These are phyloP conservation scores for Helobdella robusta DNA, from an alignment of 2,888 invertebrate species.

Conservation along the genomic window DNA sequence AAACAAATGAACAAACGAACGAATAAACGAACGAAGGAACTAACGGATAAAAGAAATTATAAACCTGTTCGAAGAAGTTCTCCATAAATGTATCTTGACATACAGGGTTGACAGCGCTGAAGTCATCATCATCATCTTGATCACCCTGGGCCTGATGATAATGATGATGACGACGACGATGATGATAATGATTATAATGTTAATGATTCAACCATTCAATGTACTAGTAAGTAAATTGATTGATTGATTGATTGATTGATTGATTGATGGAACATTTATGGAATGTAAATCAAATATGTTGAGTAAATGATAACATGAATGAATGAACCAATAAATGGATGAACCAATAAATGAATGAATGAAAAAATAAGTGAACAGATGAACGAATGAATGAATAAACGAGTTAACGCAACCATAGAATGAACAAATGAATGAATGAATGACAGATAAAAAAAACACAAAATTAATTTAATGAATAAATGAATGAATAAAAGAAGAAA, in stretches of 20 bases:
- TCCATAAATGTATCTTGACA: conserved; percentile 77
- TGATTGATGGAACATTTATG: background rate
- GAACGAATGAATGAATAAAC: background rate
- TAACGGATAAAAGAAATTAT: no score
- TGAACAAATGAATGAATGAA: no score
- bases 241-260: background rate
- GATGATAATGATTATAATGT: background rate
- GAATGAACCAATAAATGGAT: background rate
- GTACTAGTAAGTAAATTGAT: background rate
- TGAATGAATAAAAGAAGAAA: no score
- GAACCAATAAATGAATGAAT: background rate
- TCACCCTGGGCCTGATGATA: conserved; percentile 81
- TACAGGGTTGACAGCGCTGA: conserved; percentile 65
- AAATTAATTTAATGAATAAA: no score
- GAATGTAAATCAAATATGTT: background rate
- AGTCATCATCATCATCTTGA: conserved; percentile 83
- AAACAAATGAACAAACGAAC: no score
- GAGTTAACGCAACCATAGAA: no score
- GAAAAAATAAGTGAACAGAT: background rate
- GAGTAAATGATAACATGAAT: background rate
- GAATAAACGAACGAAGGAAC: no score
- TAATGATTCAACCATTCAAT: background rate
- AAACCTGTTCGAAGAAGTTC: conserved; percentile 97
- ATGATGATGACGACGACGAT: conserved; percentile 1
- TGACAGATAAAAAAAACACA: no score